These are phyloP conservation scores for Morelia viridis DNA, from an alignment of 2,797 vertebrate genomes.

Conservation along the genomic window DNA sequence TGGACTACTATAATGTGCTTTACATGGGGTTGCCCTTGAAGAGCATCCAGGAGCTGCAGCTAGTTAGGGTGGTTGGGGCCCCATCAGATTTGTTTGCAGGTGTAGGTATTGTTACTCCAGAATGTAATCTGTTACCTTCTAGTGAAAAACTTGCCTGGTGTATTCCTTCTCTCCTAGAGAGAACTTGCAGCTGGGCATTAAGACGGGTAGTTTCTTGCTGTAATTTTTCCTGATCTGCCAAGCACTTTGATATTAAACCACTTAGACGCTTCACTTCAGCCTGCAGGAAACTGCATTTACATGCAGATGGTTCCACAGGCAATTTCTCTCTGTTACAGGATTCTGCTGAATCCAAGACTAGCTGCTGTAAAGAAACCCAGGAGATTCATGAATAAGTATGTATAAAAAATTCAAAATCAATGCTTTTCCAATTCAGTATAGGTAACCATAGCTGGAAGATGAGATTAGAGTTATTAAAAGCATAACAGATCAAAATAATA, in stretches of 20 bases:
- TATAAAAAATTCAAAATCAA: background rate
- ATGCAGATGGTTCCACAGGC: conserved; percentile 53
- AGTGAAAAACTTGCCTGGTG: conserved; percentile 76
- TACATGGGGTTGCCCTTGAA: background rate
- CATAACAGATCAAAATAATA: rapidly evolving
- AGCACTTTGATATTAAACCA: conserved; percentile 72
- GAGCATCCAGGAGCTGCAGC: background rate
- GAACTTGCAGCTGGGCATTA: conserved; percentile 72
- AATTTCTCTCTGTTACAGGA: conserved; percentile 65
- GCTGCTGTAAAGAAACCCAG: conserved; percentile 68
- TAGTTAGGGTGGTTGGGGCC: background rate
- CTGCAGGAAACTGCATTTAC: conserved; percentile 72
- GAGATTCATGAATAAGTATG: background rate
- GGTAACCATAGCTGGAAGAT: background rate
- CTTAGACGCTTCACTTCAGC: conserved; percentile 69
- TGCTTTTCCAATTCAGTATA: background rate
- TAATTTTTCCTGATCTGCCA: conserved; percentile 75
- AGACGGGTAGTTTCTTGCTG: conserved; percentile 73
- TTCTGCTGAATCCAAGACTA: conserved; percentile 68
- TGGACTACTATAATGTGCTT: background rate
- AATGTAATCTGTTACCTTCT: background rate
- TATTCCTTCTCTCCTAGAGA: conserved; percentile 72
- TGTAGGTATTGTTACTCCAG: background rate
- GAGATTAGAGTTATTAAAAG: background rate
- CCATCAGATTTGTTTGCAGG: background rate